Percentiles rank a stretch among this genome's conserved stretches.
These are phyloP conservation scores for Channallabes apus DNA, from an alignment of 2,797 vertebrate species.

Conservation along the genomic window DNA sequence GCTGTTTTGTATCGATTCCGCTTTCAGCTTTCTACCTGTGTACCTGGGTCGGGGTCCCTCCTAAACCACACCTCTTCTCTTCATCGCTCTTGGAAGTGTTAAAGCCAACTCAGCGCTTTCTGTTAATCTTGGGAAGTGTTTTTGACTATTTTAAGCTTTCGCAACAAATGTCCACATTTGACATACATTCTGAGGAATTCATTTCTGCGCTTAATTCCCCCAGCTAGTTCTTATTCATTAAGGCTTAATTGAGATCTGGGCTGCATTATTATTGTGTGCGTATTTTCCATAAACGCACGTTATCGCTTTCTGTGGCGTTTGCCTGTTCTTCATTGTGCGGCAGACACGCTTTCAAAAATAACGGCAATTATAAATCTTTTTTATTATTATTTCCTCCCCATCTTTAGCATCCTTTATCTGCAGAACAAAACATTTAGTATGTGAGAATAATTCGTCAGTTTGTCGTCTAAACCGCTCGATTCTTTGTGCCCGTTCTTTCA, in stretches of 20 bases:
- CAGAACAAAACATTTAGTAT: slow-evolving; percentile 38
- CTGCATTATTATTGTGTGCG: not conserved
- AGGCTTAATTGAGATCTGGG: not conserved
- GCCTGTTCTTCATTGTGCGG: slow-evolving; percentile 32
- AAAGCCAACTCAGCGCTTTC: not conserved
- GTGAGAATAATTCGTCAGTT: slow-evolving; percentile 29
- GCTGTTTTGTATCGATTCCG: not conserved
- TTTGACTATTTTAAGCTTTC: not conserved
- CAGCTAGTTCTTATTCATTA: slow-evolving; percentile 33
- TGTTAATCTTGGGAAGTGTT: not conserved
- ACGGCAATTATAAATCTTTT: slow-evolving; percentile 29
- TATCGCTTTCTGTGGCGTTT: slow-evolving; percentile 16
- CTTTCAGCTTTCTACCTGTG: not conserved
- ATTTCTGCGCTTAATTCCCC: slow-evolving; percentile 8
- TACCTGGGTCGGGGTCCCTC: not conserved
- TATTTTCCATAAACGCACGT: slow-evolving; percentile 1
- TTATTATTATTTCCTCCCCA: no score
- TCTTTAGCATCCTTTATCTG: slow-evolving; percentile 25
- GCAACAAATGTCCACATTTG: slow-evolving; percentile 4
- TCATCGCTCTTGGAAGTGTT: not conserved
- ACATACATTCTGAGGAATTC: not conserved
- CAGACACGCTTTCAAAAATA: slow-evolving; percentile 34
- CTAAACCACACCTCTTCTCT: not conserved
- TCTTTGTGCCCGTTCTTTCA: slow-evolving; percentile 3
- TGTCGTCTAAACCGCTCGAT: slow-evolving; percentile 5